Evolutionary conservation across 2,797 vertebrate species (phyloP).

Genomic region (Lacerta bilineata): DNA sequence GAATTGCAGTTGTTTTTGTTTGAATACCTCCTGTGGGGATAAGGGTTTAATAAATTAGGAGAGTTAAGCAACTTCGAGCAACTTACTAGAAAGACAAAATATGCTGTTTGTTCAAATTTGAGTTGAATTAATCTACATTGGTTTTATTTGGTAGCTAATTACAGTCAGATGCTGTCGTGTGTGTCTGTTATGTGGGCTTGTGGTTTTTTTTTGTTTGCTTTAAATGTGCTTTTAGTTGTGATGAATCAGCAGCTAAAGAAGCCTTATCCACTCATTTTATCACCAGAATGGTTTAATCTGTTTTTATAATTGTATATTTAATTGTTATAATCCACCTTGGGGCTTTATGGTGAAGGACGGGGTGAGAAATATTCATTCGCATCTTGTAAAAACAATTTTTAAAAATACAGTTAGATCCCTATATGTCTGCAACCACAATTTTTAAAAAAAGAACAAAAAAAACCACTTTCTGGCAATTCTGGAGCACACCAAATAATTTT

Average conservation of each 20-base stretch:
- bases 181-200: neutral
- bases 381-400: neutral
- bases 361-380: neutral
- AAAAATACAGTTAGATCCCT: neutral
- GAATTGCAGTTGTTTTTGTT: neutral
- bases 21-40: neutral
- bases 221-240: neutral
- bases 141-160: slow-evolving; percentile 23
- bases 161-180: slow-evolving; percentile 10
- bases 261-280: neutral
- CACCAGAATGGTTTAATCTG: no score
- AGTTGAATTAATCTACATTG: slow-evolving; percentile 12
- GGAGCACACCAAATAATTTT: neutral
- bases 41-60: slow-evolving; percentile 14
- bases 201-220: neutral
- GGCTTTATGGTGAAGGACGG: no score
- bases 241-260: slow-evolving; percentile 19
- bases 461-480: neutral
- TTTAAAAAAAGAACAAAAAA: neutral
- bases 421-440: neutral
- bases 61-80: neutral
- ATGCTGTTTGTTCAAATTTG: slow-evolving; percentile 21
- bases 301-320: no score
- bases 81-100: slow-evolving; percentile 11
- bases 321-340: no score